These are phyloP conservation scores for Paratilapia polleni DNA, from an alignment of 2,113 vertebrate species.

Conservation along the genomic window DNA sequence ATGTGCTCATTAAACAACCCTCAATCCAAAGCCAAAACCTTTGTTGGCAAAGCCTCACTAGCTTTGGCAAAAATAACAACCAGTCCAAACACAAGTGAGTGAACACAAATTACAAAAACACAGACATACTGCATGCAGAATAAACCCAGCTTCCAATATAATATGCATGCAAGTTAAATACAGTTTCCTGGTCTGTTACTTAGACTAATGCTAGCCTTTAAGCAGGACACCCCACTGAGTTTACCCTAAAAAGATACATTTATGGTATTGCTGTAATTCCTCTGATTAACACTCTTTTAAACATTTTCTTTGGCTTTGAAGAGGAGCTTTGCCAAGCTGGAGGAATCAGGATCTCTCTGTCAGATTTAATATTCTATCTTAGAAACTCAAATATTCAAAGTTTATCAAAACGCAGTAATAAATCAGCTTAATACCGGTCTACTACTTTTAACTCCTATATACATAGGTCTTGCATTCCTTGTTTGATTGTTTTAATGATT, in stretches of 20 bases:
- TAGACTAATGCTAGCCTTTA: not conserved
- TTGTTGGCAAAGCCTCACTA: not conserved
- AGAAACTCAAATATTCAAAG: not conserved
- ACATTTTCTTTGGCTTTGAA: not conserved
- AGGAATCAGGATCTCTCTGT: not conserved
- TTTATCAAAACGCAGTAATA: rapidly evolving
- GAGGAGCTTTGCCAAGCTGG: not conserved
- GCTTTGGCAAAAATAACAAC: not conserved
- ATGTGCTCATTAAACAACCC: not conserved
- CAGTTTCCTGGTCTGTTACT: not conserved
- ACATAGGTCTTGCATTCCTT: not conserved
- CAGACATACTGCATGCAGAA: not conserved
- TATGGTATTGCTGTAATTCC: not conserved
- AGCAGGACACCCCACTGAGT: rapidly evolving
- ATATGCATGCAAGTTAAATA: not conserved
- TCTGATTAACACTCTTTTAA: not conserved
- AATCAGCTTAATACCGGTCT: too few species aligned
- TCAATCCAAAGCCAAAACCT: not conserved
- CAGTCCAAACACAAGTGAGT: not conserved
- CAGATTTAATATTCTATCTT: not conserved
- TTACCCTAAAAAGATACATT: not conserved
- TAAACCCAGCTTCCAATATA: not conserved
- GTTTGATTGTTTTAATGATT: not conserved
- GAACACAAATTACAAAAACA: not conserved
- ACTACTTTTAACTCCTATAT: not conserved